Conservation (phyloP, 2,113 vertebrate genomes). For the Toxotes jaculatrix region DNA sequence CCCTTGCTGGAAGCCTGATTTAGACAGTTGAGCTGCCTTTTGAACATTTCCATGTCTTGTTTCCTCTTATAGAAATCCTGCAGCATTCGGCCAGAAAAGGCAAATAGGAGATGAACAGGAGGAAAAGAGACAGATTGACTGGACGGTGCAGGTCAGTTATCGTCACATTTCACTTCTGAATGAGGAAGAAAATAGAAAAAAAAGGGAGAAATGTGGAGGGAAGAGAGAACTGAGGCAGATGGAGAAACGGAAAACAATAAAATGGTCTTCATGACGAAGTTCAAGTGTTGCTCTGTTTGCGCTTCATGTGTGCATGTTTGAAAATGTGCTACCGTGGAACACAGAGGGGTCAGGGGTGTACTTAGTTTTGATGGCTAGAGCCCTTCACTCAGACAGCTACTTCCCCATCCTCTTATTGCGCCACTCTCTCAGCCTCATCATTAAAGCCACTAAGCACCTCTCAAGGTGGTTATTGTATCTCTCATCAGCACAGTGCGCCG, state of each 20-base stretch:
- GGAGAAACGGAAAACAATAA: background rate
- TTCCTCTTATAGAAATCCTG: constrained; percentile 56
- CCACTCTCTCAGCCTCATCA: constrained; percentile 39
- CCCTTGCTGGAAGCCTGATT: constrained; percentile 42
- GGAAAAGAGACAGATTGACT: constrained; percentile 32
- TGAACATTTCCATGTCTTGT: constrained; percentile 55
- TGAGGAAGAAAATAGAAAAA: background rate
- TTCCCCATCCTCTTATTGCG: constrained; percentile 32
- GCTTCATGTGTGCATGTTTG: background rate
- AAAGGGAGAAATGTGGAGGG: background rate
- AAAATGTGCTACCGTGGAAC: background rate
- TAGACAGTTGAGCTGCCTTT: constrained; percentile 59
- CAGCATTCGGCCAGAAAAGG: constrained; percentile 41
- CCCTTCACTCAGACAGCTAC: constrained; percentile 17
- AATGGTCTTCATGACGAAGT: constrained; percentile 34
- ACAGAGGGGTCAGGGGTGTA: constrained; percentile 36
- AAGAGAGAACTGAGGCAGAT: background rate
- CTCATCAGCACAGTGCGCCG: constrained; percentile 49
- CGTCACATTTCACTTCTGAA: constrained; percentile 47
- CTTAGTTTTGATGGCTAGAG: constrained; percentile 57
- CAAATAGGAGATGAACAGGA: background rate
- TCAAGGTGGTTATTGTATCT: constrained; percentile 50
- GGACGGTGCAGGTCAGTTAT: constrained; percentile 44
- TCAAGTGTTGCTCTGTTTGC: constrained; percentile 48
- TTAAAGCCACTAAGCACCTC: constrained; percentile 57